These are phyloP conservation scores for Ochotona princeps DNA, from an alignment of 2,113 vertebrate species.

Conservation along the genomic window DNA sequence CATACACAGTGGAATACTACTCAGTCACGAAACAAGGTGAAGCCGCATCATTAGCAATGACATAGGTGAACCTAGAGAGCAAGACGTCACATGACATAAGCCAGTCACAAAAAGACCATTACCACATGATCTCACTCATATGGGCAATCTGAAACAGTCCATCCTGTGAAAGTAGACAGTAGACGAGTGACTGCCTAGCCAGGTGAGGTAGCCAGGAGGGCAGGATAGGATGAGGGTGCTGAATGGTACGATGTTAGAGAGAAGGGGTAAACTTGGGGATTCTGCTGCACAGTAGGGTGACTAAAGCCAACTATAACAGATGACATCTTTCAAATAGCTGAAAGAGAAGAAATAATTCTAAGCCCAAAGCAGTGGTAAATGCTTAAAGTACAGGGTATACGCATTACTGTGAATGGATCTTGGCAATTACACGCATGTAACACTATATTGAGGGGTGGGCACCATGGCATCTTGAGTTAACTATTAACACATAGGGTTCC, in stretches of 20 bases:
- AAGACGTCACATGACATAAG: not conserved
- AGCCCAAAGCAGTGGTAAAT: not conserved
- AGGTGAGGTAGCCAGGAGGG: not conserved
- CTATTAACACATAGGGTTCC: too few relatives aligned
- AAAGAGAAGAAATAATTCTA: not conserved
- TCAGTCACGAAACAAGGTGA: not conserved
- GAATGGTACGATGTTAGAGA: not conserved
- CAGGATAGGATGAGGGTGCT: not conserved
- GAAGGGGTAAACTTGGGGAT: not conserved
- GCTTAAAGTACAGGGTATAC: not conserved
- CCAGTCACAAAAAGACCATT: not conserved
- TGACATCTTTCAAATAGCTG: not conserved
- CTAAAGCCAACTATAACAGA: not conserved
- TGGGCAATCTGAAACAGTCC: not conserved
- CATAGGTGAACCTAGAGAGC: not conserved
- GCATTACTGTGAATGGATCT: not conserved
- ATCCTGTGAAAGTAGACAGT: not conserved
- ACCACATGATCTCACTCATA: not conserved
- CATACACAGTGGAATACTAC: not conserved
- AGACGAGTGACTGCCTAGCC: not conserved
- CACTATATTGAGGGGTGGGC: too few relatives aligned
- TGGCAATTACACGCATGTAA: not conserved
- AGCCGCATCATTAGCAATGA: not conserved
- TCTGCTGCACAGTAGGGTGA: not conserved
- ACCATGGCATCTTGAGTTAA: too few relatives aligned